Evolutionary conservation across 2,113 vertebrate species (phyloP).

Genomic region (Perca flavescens): DNA sequence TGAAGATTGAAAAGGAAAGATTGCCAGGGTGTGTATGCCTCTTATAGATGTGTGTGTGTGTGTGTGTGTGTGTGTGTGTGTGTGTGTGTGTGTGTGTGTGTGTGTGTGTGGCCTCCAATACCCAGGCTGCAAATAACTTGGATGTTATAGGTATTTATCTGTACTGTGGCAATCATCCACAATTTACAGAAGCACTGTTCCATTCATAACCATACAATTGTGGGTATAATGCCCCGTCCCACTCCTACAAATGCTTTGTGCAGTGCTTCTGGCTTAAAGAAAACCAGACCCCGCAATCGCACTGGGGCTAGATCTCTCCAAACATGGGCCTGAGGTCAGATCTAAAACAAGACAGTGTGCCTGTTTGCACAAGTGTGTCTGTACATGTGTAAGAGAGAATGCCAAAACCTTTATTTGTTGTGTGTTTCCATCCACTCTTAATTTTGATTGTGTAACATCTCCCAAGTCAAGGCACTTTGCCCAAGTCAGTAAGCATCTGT

Average conservation of each 20-base stretch:
- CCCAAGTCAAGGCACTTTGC: slow-evolving; percentile 83
- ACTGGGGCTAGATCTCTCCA: slow-evolving; percentile 82
- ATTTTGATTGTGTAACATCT: slow-evolving; percentile 78
- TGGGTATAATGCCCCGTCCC: slow-evolving; percentile 37
- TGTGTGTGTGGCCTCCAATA: neutral
- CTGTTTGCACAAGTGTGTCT: slow-evolving; percentile 45
- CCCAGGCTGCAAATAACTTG: neutral
- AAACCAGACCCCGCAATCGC: slow-evolving; percentile 84
- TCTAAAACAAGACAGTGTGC: slow-evolving; percentile 60
- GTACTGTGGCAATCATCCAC: slow-evolving; percentile 38
- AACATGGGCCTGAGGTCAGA: slow-evolving; percentile 72
- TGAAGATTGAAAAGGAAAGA: slow-evolving; percentile 44
- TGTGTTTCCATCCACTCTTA: slow-evolving; percentile 71
- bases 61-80: too few relatives aligned
- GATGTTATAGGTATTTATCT: slow-evolving; percentile 9
- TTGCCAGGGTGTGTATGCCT: slow-evolving; percentile 33
- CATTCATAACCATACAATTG: slow-evolving; percentile 54
- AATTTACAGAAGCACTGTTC: slow-evolving; percentile 43
- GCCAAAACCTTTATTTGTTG: slow-evolving; percentile 79
- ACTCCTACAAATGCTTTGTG: slow-evolving; percentile 86
- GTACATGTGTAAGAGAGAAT: slow-evolving; percentile 45
- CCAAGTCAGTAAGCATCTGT: slow-evolving; percentile 82
- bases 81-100: too few relatives aligned
- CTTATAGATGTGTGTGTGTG: slow-evolving; percentile 9
- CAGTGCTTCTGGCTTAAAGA: slow-evolving; percentile 88